Conservation (phyloP, 2,797 vertebrate species). For the Nannoperca australis region DNA sequence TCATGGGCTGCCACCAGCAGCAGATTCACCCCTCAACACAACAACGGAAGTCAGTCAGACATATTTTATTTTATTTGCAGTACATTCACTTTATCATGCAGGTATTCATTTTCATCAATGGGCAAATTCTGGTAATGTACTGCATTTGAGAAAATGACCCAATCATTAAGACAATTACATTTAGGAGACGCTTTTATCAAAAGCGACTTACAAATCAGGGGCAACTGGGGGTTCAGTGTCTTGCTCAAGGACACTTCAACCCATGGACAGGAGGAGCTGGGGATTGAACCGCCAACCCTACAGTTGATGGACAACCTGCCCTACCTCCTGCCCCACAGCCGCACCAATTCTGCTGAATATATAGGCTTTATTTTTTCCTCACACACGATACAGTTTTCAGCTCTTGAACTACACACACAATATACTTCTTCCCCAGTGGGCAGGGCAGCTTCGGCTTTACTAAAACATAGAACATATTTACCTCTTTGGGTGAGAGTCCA, state of each 20-base stretch:
- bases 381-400: neutral
- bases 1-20: conserved; percentile 94
- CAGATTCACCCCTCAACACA: conserved; percentile 85
- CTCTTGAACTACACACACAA: neutral
- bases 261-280: too few species aligned
- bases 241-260: too few species aligned
- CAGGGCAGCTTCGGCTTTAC: neutral
- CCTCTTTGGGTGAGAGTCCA: conserved; percentile 85
- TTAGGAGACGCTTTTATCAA: too few species aligned
- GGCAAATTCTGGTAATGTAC: neutral
- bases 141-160: neutral
- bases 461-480: conserved; percentile 21
- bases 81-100: neutral
- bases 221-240: too few species aligned
- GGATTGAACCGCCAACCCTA: too few species aligned
- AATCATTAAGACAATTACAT: neutral
- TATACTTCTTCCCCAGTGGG: neutral
- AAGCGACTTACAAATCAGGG: too few species aligned
- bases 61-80: neutral
- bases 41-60: neutral
- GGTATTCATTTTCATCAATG: neutral
- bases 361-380: neutral
- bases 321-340: too few species aligned
- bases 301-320: too few species aligned
- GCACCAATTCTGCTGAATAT: too few species aligned